A percentile compares a stretch with the other conserved stretches of the same genome.
These are phyloP conservation scores for Epizoanthus illoricatus DNA, from an alignment of 92 coral and sea anemone genomes.

Conservation along the genomic window DNA sequence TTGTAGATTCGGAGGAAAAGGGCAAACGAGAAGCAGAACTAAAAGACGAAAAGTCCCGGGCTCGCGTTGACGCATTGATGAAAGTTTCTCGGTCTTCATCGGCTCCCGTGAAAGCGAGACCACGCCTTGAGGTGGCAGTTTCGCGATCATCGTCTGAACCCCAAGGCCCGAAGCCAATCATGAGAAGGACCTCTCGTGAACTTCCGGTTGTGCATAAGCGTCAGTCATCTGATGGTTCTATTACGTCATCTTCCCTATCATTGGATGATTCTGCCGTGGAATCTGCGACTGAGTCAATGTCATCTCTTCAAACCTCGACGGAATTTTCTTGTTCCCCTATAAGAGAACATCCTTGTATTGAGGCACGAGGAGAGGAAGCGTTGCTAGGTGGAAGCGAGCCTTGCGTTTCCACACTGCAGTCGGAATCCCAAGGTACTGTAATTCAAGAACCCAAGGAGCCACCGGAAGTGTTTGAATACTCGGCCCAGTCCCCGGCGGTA, in stretches of 20 bases:
- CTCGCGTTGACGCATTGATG: constrained; percentile 62
- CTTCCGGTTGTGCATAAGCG: constrained; percentile 27
- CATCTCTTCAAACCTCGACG: constrained; percentile 37
- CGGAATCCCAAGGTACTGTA: constrained; percentile 4
- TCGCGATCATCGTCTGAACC: constrained; percentile 91
- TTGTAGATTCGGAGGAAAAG: constrained; percentile 45
- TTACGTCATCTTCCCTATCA: constrained; percentile 58
- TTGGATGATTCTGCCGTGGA: constrained; percentile 69
- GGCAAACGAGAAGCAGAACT: constrained; percentile 22
- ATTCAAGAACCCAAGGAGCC: background rate
- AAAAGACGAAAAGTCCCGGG: constrained; percentile 49
- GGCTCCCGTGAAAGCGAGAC: constrained; percentile 79
- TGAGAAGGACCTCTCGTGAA: constrained; percentile 45
- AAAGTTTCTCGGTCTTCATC: constrained; percentile 87
- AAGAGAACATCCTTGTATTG: constrained; percentile 29
- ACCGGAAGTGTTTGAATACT: background rate
- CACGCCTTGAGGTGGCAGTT: constrained; percentile 68
- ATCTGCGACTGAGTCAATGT: constrained; percentile 47
- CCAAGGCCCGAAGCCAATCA: constrained; percentile 61
- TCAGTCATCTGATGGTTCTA: constrained; percentile 45
- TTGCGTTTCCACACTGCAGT: background rate
- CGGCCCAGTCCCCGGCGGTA: background rate
- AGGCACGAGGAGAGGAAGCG: constrained; percentile 6
- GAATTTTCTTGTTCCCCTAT: constrained; percentile 49
- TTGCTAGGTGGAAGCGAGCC: background rate